Conservation (phyloP, 2,797 vertebrate genomes). For the Falco rusticolus region DNA sequence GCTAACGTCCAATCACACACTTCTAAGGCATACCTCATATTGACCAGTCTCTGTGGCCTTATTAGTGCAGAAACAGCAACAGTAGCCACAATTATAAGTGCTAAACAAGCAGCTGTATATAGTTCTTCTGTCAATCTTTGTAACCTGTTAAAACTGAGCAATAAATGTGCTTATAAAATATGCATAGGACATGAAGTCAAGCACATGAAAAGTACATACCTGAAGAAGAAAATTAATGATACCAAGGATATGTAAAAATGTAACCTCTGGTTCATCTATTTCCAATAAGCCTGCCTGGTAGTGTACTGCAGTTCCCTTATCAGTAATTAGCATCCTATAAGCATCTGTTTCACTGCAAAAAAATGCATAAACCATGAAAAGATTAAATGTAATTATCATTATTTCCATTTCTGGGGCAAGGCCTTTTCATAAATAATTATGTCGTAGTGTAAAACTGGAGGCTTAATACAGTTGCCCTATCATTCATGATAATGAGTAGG, state of each 20-base stretch:
- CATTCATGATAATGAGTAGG: constrained; percentile 73
- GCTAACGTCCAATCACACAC: neutral
- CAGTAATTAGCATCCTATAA: constrained; percentile 57
- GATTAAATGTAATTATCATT: constrained; percentile 77
- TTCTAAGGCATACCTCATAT: neutral
- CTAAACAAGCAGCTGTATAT: neutral
- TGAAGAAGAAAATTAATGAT: neutral
- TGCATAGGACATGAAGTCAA: accelerated
- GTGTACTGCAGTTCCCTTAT: neutral
- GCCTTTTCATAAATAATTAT: constrained; percentile 79
- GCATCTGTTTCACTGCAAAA: constrained; percentile 60
- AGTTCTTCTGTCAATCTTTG: neutral
- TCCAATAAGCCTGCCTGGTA: neutral
- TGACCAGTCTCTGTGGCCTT: neutral
- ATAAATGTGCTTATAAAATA: neutral
- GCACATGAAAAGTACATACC: neutral
- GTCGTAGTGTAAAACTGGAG: constrained; percentile 57
- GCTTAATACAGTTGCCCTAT: constrained; percentile 56
- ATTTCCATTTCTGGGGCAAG: constrained; percentile 75
- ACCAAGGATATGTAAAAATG: neutral
- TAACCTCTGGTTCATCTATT: neutral
- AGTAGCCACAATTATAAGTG: neutral
- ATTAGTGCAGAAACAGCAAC: neutral
- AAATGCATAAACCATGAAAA: constrained; percentile 60
- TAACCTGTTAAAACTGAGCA: neutral